phyloP scores from a whole-genome alignment of 2,888 invertebrate species.

The Andrena marginata region DNA sequence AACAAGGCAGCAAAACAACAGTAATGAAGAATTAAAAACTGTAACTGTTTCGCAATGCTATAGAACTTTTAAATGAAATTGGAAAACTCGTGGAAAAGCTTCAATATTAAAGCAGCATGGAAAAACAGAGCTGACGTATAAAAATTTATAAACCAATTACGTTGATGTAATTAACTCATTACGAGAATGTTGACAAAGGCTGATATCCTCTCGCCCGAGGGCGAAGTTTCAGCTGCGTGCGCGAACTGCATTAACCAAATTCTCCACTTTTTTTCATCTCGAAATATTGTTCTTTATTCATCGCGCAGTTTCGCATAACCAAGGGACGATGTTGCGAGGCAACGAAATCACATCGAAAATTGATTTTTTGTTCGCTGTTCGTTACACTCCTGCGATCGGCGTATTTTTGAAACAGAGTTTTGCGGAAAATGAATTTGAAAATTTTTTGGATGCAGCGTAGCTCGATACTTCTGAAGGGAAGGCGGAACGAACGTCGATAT shows the following conservation, averaged over 20 bases:
- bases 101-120: neutral
- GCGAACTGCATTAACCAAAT: slow-evolving; percentile 36
- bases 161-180: slow-evolving; percentile 45
- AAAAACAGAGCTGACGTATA: neutral
- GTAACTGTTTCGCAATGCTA: too few species aligned
- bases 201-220: slow-evolving; percentile 24
- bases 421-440: neutral
- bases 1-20: too few species aligned
- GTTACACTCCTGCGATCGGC: neutral
- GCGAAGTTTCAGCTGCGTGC: slow-evolving; percentile 40
- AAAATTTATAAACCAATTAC: slow-evolving; percentile 30
- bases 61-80: too few species aligned
- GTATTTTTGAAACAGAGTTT: neutral
- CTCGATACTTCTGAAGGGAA: neutral
- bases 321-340: too few species aligned
- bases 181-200: slow-evolving; percentile 31
- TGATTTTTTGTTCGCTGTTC: neutral
- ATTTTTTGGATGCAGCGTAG: neutral
- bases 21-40: too few species aligned
- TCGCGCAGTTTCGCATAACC: neutral
- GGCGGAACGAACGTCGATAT: neutral
- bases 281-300: neutral
- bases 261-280: neutral
- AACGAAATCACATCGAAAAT: slow-evolving; percentile 1
- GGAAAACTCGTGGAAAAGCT: too few species aligned